Conservation (phyloP, 2,888 invertebrate species). For the Dryadula phaetusa region DNA sequence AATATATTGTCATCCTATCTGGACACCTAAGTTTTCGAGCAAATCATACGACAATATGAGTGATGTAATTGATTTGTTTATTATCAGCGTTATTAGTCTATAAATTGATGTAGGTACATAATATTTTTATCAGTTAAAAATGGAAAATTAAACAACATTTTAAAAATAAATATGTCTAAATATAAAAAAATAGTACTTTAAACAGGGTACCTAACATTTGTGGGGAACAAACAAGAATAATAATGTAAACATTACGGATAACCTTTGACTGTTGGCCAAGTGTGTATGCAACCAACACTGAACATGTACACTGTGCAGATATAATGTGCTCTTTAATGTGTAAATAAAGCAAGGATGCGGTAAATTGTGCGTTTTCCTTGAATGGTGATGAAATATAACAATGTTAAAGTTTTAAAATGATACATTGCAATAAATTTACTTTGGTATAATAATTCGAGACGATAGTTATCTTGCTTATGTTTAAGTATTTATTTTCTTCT, state of each 20-base stretch:
- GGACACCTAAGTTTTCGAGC: no score
- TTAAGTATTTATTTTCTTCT: no score
- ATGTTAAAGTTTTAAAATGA: not conserved
- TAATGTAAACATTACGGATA: conserved; percentile 28
- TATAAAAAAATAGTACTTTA: not conserved
- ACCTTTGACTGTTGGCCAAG: conserved; percentile 32
- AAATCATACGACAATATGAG: no score
- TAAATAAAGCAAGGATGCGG: conserved; percentile 31
- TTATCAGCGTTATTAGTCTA: no score
- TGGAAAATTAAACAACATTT: not conserved
- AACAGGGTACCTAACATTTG: conserved; percentile 2
- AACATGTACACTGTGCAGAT: not conserved
- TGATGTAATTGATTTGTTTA: no score
- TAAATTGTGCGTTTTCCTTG: conserved; percentile 28
- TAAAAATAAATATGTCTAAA: not conserved
- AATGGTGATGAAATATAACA: conserved; percentile 11
- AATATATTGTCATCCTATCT: no score
- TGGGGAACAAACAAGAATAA: not conserved
- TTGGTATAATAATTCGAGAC: not conserved
- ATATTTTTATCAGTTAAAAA: no score
- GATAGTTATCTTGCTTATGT: no score
- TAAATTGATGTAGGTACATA: no score
- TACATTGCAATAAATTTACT: not conserved
- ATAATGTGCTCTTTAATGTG: conserved; percentile 17
- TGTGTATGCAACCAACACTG: not conserved